These are phyloP conservation scores for Drosophila asahinai DNA, from an alignment of 1,140 invertebrate genomes.

Conservation along the genomic window DNA sequence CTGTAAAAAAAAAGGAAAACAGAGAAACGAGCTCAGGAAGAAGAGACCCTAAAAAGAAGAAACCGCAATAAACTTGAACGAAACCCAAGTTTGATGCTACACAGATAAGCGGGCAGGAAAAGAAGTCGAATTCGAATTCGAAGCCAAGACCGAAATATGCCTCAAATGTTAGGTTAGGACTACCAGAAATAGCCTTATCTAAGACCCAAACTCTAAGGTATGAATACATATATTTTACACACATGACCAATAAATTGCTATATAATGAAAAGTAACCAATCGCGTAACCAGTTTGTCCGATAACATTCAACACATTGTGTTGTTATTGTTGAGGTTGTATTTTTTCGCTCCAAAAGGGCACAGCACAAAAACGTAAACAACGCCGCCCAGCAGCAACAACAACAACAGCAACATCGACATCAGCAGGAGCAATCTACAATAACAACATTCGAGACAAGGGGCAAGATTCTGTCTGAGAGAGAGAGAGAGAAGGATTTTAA, in stretches of 20 bases:
- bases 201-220: not conserved
- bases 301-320: constrained; percentile 44
- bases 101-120: constrained; percentile 11
- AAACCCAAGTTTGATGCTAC: constrained; percentile 10
- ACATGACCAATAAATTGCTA: constrained; percentile 21
- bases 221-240: constrained; percentile 4
- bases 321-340: constrained; percentile 19
- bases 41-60: constrained; percentile 44
- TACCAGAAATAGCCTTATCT: not conserved
- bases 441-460: constrained; percentile 34
- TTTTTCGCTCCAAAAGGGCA: constrained; percentile 52
- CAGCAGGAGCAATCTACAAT: constrained; percentile 32
- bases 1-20: constrained; percentile 55
- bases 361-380: constrained; percentile 74
- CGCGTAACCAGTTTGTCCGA: constrained; percentile 46
- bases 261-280: constrained; percentile 43
- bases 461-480: constrained; percentile 1
- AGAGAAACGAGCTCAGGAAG: constrained; percentile 27
- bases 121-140: not conserved
- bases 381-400: constrained; percentile 43
- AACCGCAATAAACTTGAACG: constrained; percentile 51
- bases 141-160: not conserved
- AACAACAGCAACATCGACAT: constrained; percentile 4
- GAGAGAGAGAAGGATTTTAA: constrained; percentile 3
- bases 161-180: constrained; percentile 20